Evolutionary conservation across 2,888 invertebrate species (phyloP), one percentile per base, ranked within the genome.

Genomic region (Thera obeliscata): DNA sequence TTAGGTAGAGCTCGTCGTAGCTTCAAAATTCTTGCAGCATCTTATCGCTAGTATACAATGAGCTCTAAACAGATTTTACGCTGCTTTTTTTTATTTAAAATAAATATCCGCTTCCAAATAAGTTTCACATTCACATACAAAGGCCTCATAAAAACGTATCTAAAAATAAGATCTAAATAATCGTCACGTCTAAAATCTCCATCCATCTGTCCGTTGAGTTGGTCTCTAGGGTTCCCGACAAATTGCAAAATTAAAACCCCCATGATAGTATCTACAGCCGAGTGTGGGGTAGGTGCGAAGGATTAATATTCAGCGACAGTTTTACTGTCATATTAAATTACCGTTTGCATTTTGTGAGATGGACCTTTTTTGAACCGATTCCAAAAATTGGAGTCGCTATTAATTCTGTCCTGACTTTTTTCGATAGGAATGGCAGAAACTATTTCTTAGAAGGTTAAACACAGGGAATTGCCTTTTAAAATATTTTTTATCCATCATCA

Each of bases 211-310:
- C 86, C 79, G 81, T 80, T 77, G 71, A 64, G 70, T 56, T 52
- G 64, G 62, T 59, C 71, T 69, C 66, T 80, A 81, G 83, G 82
- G 80, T 76, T 77, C 71, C 77, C 78, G 82, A 88, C 91, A 90
- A 91, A 91, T 91, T 91, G 91, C 86, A 81, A 89, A 90, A 90
- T 91, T 88, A 90, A 90, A 90, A 91, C 81, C 88, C 90, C 90
- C 89, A 78, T 82, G 89, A 86, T 84, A 86, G 81, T 85, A 87
- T 83, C 84, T 75, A 43, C 64, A 56, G 22, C n/a, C 38, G 56
- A 59, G 55, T 33, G 46, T 50, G 54, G 71, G 75, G 74, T 70
- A 72, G 72, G 75, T 74, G 75, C 56, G 62, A 72, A 69, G 74
- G 59, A 75, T 75, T 75, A 75, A 75, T 75, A 75, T 74, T 67